These are phyloP conservation scores for Coccyzus lansbergi DNA, from an alignment of 2,797 vertebrate genomes.

Conservation along the genomic window DNA sequence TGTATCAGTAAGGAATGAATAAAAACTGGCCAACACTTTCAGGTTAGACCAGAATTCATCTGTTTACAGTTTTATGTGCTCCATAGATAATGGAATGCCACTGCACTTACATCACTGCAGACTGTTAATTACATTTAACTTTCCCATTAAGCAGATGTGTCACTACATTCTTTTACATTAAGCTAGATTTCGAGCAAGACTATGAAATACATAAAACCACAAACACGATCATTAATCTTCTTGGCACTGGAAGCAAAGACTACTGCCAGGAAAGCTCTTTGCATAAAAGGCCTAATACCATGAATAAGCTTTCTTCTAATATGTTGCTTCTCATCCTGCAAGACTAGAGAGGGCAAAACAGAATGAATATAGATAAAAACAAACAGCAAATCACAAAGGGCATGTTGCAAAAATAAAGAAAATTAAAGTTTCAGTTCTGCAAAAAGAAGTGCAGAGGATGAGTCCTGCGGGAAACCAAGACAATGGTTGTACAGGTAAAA, in stretches of 20 bases:
- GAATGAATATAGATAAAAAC: constrained; percentile 27
- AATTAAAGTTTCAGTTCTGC: not conserved
- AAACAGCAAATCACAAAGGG: constrained; percentile 5
- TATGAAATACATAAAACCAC: constrained; percentile 4
- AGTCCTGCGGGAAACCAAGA: not conserved
- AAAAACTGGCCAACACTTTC: not conserved
- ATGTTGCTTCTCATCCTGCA: not conserved
- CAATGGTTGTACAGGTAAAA: not conserved
- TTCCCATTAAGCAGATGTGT: constrained; percentile 16
- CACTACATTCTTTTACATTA: constrained; percentile 22
- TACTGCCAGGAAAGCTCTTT: not conserved
- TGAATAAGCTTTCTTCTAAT: not conserved
- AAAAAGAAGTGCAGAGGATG: not conserved
- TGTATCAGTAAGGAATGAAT: not conserved
- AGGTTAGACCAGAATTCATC: not conserved
- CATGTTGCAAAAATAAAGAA: not conserved
- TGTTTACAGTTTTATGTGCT: not conserved
- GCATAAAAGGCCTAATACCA: not conserved
- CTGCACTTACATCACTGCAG: not conserved
- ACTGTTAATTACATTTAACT: not conserved
- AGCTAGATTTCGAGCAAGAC: constrained; percentile 24
- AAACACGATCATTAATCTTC: constrained; percentile 50
- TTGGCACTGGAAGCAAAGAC: not conserved
- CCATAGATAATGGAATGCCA: not conserved
- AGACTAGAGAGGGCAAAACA: not conserved